Evolutionary conservation across 2,113 vertebrate genomes (phyloP).

Genomic region (Podarcis cretensis): DNA sequence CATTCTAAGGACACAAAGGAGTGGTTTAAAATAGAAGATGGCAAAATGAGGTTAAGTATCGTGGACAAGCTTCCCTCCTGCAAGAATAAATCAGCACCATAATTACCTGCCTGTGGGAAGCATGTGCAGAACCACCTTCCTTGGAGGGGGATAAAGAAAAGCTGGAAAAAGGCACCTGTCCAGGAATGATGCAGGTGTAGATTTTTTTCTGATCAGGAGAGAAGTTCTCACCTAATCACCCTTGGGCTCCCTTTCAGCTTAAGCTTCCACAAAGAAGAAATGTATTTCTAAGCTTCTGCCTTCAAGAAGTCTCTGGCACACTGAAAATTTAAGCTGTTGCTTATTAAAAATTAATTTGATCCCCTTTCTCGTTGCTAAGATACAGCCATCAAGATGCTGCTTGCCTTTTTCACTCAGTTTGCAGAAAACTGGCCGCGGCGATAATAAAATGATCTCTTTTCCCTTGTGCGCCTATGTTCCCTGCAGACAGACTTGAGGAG

Average conservation of each 20-base stretch:
- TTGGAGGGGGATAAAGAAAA: neutral
- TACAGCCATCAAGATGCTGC: neutral
- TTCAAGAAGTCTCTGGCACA: constrained; percentile 24
- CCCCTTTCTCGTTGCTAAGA: constrained; percentile 32
- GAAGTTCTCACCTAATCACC: neutral
- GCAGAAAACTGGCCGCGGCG: neutral
- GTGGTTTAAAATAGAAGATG: neutral
- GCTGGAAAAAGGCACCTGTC: neutral
- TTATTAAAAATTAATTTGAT: constrained; percentile 43
- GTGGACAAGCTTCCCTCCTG: neutral
- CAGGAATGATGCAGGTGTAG: neutral
- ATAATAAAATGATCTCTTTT: constrained; percentile 11
- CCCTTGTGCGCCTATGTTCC: neutral
- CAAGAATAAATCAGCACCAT: neutral
- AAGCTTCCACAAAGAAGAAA: neutral
- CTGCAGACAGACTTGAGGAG: neutral
- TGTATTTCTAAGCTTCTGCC: neutral
- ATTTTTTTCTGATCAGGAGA: neutral
- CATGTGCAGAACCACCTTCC: neutral
- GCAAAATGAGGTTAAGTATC: neutral
- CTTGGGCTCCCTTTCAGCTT: constrained; percentile 10
- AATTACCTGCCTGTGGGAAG: neutral
- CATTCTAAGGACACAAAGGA: neutral
- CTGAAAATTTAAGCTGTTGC: constrained; percentile 33
- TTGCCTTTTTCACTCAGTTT: constrained; percentile 7